phyloP scores from a whole-genome alignment of 2,113 vertebrate genomes.

The Cyphomyrus discorhynchus region DNA sequence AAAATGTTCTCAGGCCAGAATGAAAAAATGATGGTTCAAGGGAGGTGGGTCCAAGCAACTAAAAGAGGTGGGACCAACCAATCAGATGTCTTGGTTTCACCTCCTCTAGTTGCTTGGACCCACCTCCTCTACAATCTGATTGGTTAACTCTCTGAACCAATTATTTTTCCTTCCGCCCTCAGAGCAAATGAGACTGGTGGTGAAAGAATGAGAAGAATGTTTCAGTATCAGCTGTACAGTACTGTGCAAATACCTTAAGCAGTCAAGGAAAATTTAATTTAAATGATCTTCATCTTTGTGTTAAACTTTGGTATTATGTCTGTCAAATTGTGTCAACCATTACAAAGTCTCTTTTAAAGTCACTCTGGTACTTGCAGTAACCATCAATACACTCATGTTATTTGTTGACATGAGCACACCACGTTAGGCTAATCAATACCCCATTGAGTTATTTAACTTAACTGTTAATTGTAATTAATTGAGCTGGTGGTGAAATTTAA shows the following conservation, averaged over 20 bases:
- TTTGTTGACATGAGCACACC: neutral
- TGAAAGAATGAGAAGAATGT: neutral
- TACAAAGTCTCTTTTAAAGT: neutral
- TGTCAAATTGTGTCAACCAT: neutral
- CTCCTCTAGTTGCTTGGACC: neutral
- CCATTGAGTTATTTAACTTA: neutral
- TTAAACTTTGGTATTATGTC: neutral
- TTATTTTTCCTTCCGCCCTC: neutral
- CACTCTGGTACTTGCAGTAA: neutral
- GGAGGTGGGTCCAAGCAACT: neutral
- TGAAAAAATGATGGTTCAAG: neutral
- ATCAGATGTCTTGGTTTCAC: neutral
- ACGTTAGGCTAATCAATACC: neutral
- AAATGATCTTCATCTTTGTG: neutral
- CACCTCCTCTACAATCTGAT: neutral
- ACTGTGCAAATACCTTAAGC: neutral
- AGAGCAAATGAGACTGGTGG: neutral
- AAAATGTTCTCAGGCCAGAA: no score
- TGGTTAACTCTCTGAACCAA: neutral
- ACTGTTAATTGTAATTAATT: neutral
- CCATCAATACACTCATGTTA: neutral
- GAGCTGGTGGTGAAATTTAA: neutral
- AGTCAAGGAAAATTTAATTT: neutral
- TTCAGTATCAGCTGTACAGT: neutral
- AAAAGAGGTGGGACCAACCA: neutral